Evolutionary conservation across 2,113 vertebrate genomes (phyloP).

Genomic region (Cygnus atratus): DNA sequence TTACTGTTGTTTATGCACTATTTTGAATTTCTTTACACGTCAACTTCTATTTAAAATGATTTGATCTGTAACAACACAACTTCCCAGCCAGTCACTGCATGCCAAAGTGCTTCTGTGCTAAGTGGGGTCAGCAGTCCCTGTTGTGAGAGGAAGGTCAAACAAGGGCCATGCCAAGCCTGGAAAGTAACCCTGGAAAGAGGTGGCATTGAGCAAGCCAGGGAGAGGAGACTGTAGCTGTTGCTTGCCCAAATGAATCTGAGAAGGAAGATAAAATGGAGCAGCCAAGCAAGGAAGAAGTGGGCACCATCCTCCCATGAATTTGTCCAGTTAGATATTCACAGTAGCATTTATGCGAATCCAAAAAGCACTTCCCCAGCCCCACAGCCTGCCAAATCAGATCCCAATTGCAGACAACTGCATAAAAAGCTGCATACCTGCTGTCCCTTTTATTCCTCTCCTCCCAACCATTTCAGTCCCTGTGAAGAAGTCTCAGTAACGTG

Average conservation of each 20-base stretch:
- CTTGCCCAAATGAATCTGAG: not conserved
- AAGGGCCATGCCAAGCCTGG: constrained; percentile 31
- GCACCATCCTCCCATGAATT: not conserved
- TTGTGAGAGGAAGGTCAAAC: not conserved
- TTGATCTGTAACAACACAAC: not conserved
- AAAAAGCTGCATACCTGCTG: constrained; percentile 65
- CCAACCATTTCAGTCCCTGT: constrained; percentile 61
- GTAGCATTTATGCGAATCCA: constrained; percentile 6
- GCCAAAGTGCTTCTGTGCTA: not conserved
- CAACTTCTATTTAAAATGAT: not conserved
- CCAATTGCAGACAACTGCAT: constrained; percentile 17
- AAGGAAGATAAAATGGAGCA: not conserved
- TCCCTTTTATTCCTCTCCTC: constrained; percentile 60
- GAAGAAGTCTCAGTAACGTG: constrained; percentile 50
- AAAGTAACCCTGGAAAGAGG: constrained; percentile 29
- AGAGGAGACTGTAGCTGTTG: not conserved
- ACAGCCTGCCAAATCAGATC: not conserved
- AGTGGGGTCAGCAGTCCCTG: not conserved
- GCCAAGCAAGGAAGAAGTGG: constrained; percentile 51
- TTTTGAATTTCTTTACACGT: not conserved
- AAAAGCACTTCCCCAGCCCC: constrained; percentile 42
- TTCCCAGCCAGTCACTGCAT: not conserved
- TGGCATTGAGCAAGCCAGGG: constrained; percentile 18
- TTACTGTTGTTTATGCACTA: not conserved
- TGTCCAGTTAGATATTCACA: constrained; percentile 10